Evolutionary conservation across 2,888 invertebrate genomes (phyloP).

Genomic region (Tortricodes alternella): DNA sequence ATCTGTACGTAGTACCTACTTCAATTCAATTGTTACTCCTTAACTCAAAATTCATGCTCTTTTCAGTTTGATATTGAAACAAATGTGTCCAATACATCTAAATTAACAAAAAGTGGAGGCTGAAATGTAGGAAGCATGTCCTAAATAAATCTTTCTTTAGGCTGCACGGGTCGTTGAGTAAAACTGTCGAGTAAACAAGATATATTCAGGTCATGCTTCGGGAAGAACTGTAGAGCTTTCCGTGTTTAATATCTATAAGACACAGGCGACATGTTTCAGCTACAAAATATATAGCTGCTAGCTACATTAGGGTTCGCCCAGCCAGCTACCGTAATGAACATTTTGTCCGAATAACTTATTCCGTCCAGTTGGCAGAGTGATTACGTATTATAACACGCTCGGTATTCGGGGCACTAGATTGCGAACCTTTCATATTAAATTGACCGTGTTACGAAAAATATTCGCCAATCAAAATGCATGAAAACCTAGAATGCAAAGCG

Average conservation of each 20-base stretch:
- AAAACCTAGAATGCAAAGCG: neutral
- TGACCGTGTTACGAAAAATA: conserved; percentile 50
- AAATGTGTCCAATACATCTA: neutral
- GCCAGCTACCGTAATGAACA: conserved; percentile 12
- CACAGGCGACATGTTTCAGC: neutral
- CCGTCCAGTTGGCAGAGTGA: conserved; percentile 40
- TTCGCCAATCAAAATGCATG: conserved; percentile 26
- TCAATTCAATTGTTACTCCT: no score
- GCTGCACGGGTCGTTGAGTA: conserved; percentile 15
- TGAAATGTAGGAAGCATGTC: neutral
- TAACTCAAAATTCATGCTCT: no score
- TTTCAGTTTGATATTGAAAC: neutral
- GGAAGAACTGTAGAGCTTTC: conserved; percentile 1
- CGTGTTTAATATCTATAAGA: neutral
- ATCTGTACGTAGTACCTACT: no score
- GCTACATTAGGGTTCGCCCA: no score
- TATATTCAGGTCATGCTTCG: conserved; percentile 9
- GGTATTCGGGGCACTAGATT: conserved; percentile 46
- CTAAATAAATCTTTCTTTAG: conserved; percentile 18
- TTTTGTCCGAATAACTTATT: conserved; percentile 25
- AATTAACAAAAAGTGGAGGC: conserved; percentile 10
- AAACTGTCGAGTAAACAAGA: conserved; percentile 18
- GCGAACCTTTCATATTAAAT: conserved; percentile 52
- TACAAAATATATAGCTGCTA: no score
- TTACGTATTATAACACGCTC: conserved; percentile 50